Percentiles rank a stretch among this genome's conserved stretches.
phyloP scores from a whole-genome alignment of 2,797 vertebrate genomes.

The Molossus molossus region DNA sequence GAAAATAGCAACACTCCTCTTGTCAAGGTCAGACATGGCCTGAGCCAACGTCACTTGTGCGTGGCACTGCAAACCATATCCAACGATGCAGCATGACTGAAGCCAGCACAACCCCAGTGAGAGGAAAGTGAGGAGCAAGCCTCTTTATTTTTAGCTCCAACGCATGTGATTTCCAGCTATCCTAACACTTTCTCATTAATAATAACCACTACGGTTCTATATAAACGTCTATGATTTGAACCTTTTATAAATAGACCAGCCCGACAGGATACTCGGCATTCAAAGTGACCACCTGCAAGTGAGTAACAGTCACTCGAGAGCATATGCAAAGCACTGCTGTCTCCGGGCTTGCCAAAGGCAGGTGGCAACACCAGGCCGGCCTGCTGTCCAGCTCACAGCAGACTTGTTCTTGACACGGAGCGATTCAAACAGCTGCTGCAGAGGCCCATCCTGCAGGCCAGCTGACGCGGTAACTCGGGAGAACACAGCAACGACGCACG shows the following conservation, averaged over 20 bases:
- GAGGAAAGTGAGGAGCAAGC: neutral
- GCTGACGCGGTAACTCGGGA: neutral
- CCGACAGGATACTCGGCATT: neutral
- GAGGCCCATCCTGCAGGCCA: neutral
- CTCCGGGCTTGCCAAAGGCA: neutral
- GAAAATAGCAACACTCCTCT: neutral
- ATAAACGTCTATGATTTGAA: neutral
- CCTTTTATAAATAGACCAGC: neutral
- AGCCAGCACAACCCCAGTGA: neutral
- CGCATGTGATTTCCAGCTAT: neutral
- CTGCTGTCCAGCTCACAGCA: neutral
- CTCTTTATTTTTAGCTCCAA: constrained; percentile 36
- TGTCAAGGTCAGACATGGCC: neutral
- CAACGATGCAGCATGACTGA: neutral
- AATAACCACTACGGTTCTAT: neutral
- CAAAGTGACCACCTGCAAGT: neutral
- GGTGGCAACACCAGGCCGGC: neutral
- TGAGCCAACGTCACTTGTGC: neutral
- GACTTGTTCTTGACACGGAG: neutral
- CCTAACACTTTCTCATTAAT: neutral
- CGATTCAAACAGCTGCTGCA: neutral
- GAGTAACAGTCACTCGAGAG: rapidly evolving
- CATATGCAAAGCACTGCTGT: rapidly evolving
- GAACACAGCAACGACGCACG: neutral
- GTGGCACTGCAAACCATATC: neutral